phyloP scores from a whole-genome alignment of 2,888 invertebrate species.

The Minunthozetes semirufus region DNA sequence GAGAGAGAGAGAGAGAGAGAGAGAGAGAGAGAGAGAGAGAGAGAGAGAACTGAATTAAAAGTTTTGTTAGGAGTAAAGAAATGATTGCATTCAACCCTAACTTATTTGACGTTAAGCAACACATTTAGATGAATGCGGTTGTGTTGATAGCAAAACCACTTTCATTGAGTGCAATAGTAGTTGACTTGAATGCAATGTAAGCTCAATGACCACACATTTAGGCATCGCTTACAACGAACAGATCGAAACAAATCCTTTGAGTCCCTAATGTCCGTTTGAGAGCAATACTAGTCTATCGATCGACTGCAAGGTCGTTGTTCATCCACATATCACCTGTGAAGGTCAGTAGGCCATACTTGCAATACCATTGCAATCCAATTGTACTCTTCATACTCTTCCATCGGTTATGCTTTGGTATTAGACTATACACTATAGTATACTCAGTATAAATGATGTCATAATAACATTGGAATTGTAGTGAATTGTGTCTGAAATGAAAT shows the following conservation, averaged over 20 bases:
- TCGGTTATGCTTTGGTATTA: too few species aligned
- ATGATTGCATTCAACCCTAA: not conserved
- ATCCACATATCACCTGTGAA: constrained; percentile 23
- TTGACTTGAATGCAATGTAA: constrained; percentile 15
- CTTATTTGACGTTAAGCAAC: not conserved
- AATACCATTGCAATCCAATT: too few species aligned
- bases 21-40: not conserved
- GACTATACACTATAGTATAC: too few species aligned
- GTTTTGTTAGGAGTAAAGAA: not conserved
- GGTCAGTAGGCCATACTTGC: not conserved
- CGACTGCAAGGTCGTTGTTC: not conserved
- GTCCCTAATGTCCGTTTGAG: constrained; percentile 29
- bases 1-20: not conserved
- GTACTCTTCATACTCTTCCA: too few species aligned
- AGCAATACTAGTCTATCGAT: constrained; percentile 22
- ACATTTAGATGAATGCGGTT: constrained; percentile 3
- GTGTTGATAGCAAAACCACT: constrained; percentile 15
- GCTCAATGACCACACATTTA: constrained; percentile 13
- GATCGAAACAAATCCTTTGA: constrained; percentile 26
- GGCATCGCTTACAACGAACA: not conserved
- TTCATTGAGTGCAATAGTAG: not conserved
- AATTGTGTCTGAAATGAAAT: too few species aligned
- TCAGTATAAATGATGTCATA: too few species aligned
- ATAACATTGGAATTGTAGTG: too few species aligned
- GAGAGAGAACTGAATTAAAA: not conserved